These are phyloP conservation scores for Lordiphosa collinella DNA, from an alignment of 1,140 invertebrate species.

Conservation along the genomic window DNA sequence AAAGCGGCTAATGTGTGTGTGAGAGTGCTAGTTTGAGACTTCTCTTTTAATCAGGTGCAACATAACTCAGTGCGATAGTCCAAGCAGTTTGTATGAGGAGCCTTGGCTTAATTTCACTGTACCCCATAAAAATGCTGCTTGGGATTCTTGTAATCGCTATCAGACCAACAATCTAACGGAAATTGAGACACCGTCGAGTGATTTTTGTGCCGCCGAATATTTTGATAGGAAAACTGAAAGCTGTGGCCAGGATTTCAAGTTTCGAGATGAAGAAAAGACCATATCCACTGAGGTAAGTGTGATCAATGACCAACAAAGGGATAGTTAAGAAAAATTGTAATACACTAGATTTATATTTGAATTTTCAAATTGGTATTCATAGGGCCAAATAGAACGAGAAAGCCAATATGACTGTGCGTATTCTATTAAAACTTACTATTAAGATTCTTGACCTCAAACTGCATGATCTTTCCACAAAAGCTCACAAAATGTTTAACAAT, in stretches of 20 bases:
- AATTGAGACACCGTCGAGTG: slow-evolving; percentile 9
- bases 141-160: slow-evolving; percentile 81
- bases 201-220: slow-evolving; percentile 43
- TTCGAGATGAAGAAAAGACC: slow-evolving; percentile 59
- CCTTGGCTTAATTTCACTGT: slow-evolving; percentile 81
- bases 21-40: background rate
- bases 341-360: too few species aligned
- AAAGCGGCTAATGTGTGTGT: slow-evolving; percentile 41
- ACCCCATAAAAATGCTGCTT: slow-evolving; percentile 79
- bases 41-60: slow-evolving; percentile 81
- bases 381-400: too few species aligned
- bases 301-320: too few species aligned
- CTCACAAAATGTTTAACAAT: too few species aligned
- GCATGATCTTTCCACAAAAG: too few species aligned
- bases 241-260: slow-evolving; percentile 61
- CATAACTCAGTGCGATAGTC: slow-evolving; percentile 83
- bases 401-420: too few species aligned
- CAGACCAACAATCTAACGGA: background rate
- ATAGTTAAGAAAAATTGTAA: too few species aligned
- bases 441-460: too few species aligned
- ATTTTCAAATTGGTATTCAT: too few species aligned
- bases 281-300: slow-evolving; percentile 66
- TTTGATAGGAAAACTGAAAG: slow-evolving; percentile 68
- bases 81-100: slow-evolving; percentile 78
- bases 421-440: too few species aligned